Evolutionary conservation across 2,888 invertebrate genomes (phyloP), one percentile per base, ranked within the genome.

Genomic region (Trissolcus japonicus): DNA sequence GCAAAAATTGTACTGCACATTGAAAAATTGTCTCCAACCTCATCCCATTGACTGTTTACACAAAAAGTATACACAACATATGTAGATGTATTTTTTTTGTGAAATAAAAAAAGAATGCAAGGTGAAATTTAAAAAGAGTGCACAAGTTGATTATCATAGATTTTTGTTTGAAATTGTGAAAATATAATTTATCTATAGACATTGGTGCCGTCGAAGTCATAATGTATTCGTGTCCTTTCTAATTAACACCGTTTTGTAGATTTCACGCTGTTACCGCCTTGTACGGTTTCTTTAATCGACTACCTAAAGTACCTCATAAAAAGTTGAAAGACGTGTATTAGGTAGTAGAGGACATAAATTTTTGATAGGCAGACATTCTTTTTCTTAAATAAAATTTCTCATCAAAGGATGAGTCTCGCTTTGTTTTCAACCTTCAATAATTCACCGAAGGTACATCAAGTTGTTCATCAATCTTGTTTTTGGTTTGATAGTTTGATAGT

Each of bases 221-320:
- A 65, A 68, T 60, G 61, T 79, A 67, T 69, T 67, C 74, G 67
- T 68, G 75, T 77, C 77, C 72, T 75, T 78, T 79, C 78, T 78
- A 78, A 79, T 77, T 78, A 79, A 79, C 79, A 78, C 79, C 77
- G 73, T 79, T 79, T 79, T 79, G 79, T 75, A 78, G 77, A 78
- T 78, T 77, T 79, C 79, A 78, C 79, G 79, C 79, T 79, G 79
- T 79, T 79, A 75, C 74, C 77, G 66, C 74, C 79, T 76, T 77
- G 75, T 79, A 78, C 66, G 77, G 62, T 79, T 78, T 78, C 77
- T 72, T 77, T 79, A 79, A 79, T 79, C 77, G 75, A 63, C 75
- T 62, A 63, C 75, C 69, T 69, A 77, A 79, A 77, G 79, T 79
- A 77, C 62, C 75, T 77, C 72, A 65, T 79, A 79, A 79, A 79